phyloP scores from a whole-genome alignment of 2,113 vertebrate genomes.

The Pyrgilauda ruficollis region DNA sequence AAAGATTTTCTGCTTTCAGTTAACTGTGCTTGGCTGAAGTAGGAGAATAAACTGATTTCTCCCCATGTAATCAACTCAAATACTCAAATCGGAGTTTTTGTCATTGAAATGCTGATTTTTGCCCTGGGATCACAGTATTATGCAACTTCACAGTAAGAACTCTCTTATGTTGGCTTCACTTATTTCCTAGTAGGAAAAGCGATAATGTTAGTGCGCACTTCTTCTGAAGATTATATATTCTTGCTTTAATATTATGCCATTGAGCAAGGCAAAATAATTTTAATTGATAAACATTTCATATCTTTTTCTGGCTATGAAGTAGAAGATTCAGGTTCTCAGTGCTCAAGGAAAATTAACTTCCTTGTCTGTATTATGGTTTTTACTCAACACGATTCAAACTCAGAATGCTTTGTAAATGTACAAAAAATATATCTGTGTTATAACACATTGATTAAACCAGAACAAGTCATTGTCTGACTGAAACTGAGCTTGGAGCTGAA shows the following conservation, averaged over 20 bases:
- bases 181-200: neutral
- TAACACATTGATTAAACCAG: neutral
- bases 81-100: neutral
- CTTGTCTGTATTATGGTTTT: neutral
- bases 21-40: neutral
- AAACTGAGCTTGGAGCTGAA: neutral
- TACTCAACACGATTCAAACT: neutral
- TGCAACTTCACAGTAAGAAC: neutral
- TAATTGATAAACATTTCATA: neutral
- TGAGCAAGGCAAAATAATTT: neutral
- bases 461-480: neutral
- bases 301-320: neutral
- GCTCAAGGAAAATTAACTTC: neutral
- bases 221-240: neutral
- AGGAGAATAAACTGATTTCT: neutral
- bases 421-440: neutral
- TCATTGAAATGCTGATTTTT: neutral
- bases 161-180: neutral
- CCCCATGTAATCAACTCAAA: neutral
- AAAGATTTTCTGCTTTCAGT: neutral
- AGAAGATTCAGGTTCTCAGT: neutral
- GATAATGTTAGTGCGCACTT: neutral
- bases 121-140: neutral
- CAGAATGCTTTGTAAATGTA: neutral
- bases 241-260: neutral